Evolutionary conservation across 2,797 vertebrate species (phyloP), one percentile per base, ranked within the genome.

Genomic region (Tinamus major): DNA sequence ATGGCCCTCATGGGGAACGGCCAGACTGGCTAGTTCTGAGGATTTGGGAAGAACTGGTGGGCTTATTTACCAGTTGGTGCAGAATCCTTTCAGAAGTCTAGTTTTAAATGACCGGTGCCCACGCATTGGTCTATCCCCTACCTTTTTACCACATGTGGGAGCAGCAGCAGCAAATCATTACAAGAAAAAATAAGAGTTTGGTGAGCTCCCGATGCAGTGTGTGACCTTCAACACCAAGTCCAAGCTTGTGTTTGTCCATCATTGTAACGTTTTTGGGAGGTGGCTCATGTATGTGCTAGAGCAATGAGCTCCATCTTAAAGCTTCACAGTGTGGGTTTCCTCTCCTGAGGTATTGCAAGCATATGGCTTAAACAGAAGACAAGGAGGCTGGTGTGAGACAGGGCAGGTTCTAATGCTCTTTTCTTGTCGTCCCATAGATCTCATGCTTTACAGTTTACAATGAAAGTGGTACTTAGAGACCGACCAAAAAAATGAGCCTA

Each of bases 401-500:
- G 31, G 27, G 4, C 42, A 23, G 23, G 13, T n/a, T 91, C 61
- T 95, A 69, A 91, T 31, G 31, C 2, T 0, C 71, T 12, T 61
- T 0, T 31, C 35, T 62, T 94, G 74, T 64, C 44, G 9, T 83
- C 44, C 91, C 6, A 4, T 78, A 98, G 98, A 97, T 98, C 97
- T 94, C 93, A 5, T 39, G 31, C 89, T 84, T 89, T 82, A 24
- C 19, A 81, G 75, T 82, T 92, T 92, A 95, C 80, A 85, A 97
- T 97, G 97, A 97, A 65, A 97, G 97, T 95, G 79, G 91, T 96
- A 89, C 88, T 93, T 86, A 91, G 89, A 96, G 87, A 74, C 94
- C 96, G 80, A 88, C 79, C 29, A 11, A 26, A 92, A 97, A 97
- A 94, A 99, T 98, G 98, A 99, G 98, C 96, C 97, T 99, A 89